Evolutionary conservation across 2,888 invertebrate species (phyloP).

Genomic region (Kryphioiulus occultus): DNA sequence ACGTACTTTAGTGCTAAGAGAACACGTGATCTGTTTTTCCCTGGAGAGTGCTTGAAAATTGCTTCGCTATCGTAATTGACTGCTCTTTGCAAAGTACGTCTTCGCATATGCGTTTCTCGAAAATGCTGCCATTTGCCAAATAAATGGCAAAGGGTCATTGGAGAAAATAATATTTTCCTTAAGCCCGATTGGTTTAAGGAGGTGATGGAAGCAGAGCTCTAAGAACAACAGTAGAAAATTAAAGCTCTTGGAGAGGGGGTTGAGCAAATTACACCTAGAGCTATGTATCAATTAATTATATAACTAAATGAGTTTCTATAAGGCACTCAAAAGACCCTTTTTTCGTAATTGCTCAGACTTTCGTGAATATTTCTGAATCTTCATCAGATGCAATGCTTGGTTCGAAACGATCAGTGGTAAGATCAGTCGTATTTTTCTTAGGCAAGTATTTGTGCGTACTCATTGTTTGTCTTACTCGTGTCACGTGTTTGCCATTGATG

Average conservation of each 20-base stretch:
- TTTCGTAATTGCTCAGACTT: too few species aligned
- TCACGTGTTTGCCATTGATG: too few species aligned
- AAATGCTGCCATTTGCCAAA: not conserved
- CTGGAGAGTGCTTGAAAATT: slow-evolving; percentile 31
- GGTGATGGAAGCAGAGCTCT: not conserved
- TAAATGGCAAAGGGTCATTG: slow-evolving; percentile 27
- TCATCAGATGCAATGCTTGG: too few species aligned
- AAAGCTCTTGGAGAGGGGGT: not conserved
- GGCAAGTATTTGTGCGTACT: too few species aligned
- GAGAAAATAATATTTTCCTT: slow-evolving; percentile 29
- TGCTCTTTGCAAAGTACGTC: not conserved
- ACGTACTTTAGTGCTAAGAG: not conserved
- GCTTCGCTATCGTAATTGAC: not conserved
- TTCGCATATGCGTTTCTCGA: not conserved
- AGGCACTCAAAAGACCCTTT: too few species aligned
- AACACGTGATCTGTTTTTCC: not conserved
- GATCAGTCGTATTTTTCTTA: too few species aligned
- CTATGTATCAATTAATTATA: not conserved
- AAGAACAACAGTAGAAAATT: not conserved
- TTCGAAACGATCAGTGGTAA: too few species aligned
- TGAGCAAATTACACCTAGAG: not conserved
- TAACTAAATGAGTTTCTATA: not conserved
- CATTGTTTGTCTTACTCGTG: too few species aligned
- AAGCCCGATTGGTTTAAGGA: not conserved
- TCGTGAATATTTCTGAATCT: too few species aligned